Base-by-base conservation (phyloP, 2,797 vertebrate genomes). In the Emydoidea blandingii region DNA sequence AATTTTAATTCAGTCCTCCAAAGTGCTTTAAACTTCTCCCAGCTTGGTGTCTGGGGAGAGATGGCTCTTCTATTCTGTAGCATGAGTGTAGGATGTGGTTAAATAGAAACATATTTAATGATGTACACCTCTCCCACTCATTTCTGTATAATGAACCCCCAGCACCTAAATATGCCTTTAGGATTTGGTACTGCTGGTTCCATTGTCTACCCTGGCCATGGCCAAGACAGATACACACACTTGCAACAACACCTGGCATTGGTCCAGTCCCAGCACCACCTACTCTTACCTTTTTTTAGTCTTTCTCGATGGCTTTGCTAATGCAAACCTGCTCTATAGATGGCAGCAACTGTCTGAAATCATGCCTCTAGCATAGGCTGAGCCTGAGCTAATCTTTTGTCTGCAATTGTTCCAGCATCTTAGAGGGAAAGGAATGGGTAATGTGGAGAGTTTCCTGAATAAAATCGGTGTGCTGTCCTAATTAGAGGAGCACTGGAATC, bases 381-480 rank as follows among this genome's bases (percentile, higher is more conserved):
- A 3, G 80, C 53, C 79, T 31, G 5, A 3, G 82, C 53, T 80
- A 72, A 25, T 14, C 57, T 41, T 34, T 34, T 5, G 68, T 74
- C 86, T 85, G 62, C 76, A 62, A 78, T 23, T 37, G 53, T 83
- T 92, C 50, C 86, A 78, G 74, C 62, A 18, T 2, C 31, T 19
- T n/a, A 41, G 41, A 90, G 49, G 25, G 49, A 84, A 79, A 29
- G 53, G 56, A 85, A 52, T 0, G 0, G 41, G 0, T 57, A 65
- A 89, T 82, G 47, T 53, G 62, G 27, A 31, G 68, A 72, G n/a
- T 81, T n/a, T 81, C 31, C 65, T 6, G 56, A 79, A 37, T 47
- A 27, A 59, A 79, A 87, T 8, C 4, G 56, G 72, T 85, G 11
- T 23, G 86, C 27, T 25, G 18, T 52, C 49, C 44, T 12, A 74